Evolutionary conservation across 2,113 vertebrate genomes (phyloP), one percentile per base, ranked within the genome.

Genomic region (Apteryx owenii): DNA sequence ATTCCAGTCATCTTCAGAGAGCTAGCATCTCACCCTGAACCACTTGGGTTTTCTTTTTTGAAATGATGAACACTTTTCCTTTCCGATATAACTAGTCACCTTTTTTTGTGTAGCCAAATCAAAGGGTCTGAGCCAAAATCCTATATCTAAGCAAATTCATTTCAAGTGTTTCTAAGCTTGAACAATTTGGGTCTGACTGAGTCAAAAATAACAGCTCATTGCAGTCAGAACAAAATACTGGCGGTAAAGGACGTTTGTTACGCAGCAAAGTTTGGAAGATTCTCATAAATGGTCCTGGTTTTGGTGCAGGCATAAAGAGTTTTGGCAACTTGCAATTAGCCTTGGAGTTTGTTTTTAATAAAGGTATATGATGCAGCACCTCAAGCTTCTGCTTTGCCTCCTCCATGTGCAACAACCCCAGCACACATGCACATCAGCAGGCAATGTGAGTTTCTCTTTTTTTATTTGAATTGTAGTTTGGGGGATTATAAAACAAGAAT

Each of bases 281-380:
- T 92, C 58, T 70, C 21, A 50, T 85, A 78, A 89, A 84, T 81
- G 23, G 61, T 88, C 36, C 71, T 42, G 38, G 60, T 83, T 90
- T 87, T 71, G n/a, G 51, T 86, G 33, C 87, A 91, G 36, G 56
- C 72, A 94, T 51, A 68, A 68, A 85, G n/a, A 70, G 13, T 33
- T 21, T 64, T 92, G 91, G 64, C 50, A 92, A 93, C 68, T 84
- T 88, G 65, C 25, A 56, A 64, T 71, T 62, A 93, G 44, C 28
- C 70, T 94, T 95, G 90, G 77, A 89, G 65, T 96, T 93, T 93
- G 61, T 88, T 85, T 68, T 44, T 79, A 97, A 97, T 97, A 98
- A 97, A 97, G 31, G 31, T 75, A 42, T 95, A 87, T 72, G 92
- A 81, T 0, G 4, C 28, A 81, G 38, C 22, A 80, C 50, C 38